Conservation (phyloP, 2,113 vertebrate species). For the Rutilus rutilus region DNA sequence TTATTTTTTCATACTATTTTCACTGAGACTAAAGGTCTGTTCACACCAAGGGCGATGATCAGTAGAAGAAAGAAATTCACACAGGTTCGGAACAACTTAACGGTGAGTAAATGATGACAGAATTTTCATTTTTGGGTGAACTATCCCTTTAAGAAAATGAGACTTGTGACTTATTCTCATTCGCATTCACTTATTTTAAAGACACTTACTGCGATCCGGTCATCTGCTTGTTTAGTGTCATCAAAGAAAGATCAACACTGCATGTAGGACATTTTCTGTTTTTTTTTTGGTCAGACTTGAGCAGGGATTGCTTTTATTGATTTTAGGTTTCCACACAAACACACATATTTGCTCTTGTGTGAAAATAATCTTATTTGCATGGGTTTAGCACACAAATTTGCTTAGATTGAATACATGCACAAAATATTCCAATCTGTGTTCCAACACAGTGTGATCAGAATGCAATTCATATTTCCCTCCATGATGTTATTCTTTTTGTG, state of each 20-base stretch:
- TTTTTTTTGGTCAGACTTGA: conserved; percentile 7
- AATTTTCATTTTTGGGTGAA: too few relatives aligned
- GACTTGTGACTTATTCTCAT: not conserved
- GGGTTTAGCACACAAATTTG: not conserved
- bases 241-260: not conserved
- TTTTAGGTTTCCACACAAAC: conserved; percentile 16
- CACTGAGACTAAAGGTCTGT: too few relatives aligned
- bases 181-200: not conserved
- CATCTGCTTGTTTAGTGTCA: not conserved
- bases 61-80: too few relatives aligned
- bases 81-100: too few relatives aligned
- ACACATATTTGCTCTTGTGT: conserved; percentile 15
- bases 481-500: not conserved
- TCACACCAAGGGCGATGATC: too few relatives aligned
- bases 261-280: not conserved
- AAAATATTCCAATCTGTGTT: conserved; percentile 7
- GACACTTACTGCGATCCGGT: not conserved
- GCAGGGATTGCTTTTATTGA: conserved; percentile 22
- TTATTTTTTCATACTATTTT: too few relatives aligned
- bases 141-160: too few relatives aligned
- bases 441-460: not conserved
- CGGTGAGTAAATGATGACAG: too few relatives aligned
- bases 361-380: not conserved
- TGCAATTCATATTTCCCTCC: not conserved
- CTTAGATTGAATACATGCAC: conserved; percentile 13